Evolutionary conservation across 2,888 invertebrate genomes (phyloP).

Genomic region (Dicyrtoma fusca): DNA sequence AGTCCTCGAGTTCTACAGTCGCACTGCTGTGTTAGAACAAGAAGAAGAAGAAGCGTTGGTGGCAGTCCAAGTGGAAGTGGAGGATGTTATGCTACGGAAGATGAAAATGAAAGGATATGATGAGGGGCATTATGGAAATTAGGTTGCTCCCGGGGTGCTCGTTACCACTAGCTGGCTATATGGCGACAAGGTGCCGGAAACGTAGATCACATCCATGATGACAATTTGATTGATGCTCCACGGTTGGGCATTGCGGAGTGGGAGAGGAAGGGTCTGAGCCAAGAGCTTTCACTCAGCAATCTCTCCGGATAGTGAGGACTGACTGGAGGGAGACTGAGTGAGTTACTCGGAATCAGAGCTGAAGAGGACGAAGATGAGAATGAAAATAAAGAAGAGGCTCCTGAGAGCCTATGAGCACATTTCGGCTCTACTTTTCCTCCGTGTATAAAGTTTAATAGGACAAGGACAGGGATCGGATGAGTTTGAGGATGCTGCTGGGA

Average conservation of each 20-base stretch:
- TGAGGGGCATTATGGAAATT: conserved; percentile 38
- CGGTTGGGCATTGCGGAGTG: conserved; percentile 16
- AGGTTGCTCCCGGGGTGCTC: conserved; percentile 36
- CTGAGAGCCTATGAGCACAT: too few relatives aligned
- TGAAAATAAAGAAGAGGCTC: too few relatives aligned
- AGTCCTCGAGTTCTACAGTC: too few relatives aligned
- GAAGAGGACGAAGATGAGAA: too few relatives aligned
- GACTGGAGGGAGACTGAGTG: too few relatives aligned
- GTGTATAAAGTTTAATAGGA: too few relatives aligned
- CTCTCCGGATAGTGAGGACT: too few relatives aligned
- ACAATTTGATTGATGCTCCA: conserved; percentile 28
- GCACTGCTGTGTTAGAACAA: background rate
- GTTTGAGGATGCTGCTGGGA: too few relatives aligned
- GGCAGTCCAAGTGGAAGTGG: background rate
- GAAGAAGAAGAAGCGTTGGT: background rate
- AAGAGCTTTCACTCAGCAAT: too few relatives aligned
- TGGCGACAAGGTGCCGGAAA: conserved; percentile 33
- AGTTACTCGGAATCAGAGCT: too few relatives aligned
- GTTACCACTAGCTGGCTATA: conserved; percentile 19
- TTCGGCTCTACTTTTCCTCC: too few relatives aligned
- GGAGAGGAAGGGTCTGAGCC: background rate
- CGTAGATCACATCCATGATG: conserved; percentile 26
- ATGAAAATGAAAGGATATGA: conserved; percentile 32
- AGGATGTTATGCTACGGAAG: background rate
- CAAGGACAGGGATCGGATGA: too few relatives aligned